Evolutionary conservation across 1,140 invertebrate species (phyloP), one percentile per base, ranked within the genome.

Genomic region (Ceratosolen fusciceps): DNA sequence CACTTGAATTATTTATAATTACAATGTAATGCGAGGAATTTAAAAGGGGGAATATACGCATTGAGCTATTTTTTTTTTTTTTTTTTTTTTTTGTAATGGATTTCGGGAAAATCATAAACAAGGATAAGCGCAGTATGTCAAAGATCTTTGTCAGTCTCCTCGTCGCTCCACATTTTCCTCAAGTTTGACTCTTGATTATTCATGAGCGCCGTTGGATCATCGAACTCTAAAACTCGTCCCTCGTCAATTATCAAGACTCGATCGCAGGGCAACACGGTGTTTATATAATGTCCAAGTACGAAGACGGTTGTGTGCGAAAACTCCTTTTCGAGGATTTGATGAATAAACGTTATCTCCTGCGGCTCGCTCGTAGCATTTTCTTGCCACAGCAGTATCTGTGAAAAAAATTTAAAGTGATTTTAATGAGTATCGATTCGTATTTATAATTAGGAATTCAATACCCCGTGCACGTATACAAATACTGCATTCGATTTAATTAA

Each of bases 321-420:
- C 77, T 90, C 88, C 2, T 86, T 82, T 62, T 88, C 82, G 65
- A 92, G 88, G 8, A 90, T 90, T 26, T 81, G 85, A 43, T 91
- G 88, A 26, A 92, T 86, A 5, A 87, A 79, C 21, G 82, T 77
- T 80, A 90, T 90, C 0, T 90, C 90, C 83, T 91, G 87, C 7
- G 86, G 88, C 86, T 94, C 93, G 7, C 94, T 90, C 9, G 92
- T 88, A 49, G 93, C 93, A 3, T 93, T 94, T 88, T 95, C 94
- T 85, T 95, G 94, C 47, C 95, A 80, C 26, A 95, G 85, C 21
- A 95, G 80, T 73, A 95, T 89, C 89, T 92, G 47, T 14, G 79
- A 84, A 85, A 67, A 39, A 62, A n/a, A 21, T 67, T 76, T 47
- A 52, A 2, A n/a, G 76, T 19, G 26, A 37, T 26, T 34, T 67